These are phyloP conservation scores for Drosophila sordidula DNA, from an alignment of 2,888 invertebrate species.

Conservation along the genomic window DNA sequence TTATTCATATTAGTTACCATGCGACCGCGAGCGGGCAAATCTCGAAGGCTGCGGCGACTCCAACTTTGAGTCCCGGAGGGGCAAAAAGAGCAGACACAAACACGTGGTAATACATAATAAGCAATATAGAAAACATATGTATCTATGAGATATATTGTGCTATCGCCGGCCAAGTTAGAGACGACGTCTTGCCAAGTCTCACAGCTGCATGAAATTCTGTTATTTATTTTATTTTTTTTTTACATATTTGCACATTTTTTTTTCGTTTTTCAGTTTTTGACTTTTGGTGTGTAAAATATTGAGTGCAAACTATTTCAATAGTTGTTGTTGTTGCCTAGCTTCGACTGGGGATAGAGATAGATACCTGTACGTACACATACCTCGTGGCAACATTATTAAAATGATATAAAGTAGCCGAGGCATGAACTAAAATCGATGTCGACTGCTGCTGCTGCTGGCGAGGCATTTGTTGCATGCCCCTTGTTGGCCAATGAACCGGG, in stretches of 20 bases:
- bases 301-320: constrained; percentile 78
- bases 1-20: constrained; percentile 77
- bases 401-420: constrained; percentile 73
- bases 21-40: constrained; percentile 33
- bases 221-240: constrained; percentile 31
- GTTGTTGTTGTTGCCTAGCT: constrained; percentile 23
- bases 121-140: constrained; percentile 74
- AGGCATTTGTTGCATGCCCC: constrained; percentile 65
- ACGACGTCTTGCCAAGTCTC: constrained; percentile 53
- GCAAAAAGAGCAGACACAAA: constrained; percentile 50
- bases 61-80: constrained; percentile 50
- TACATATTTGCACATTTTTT: constrained; percentile 20
- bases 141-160: constrained; percentile 58
- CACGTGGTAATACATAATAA: constrained; percentile 74
- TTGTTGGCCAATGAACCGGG: constrained; percentile 67
- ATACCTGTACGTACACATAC: constrained; percentile 38
- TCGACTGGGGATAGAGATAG: constrained; percentile 25
- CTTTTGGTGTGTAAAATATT: constrained; percentile 70
- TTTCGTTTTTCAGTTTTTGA: constrained; percentile 16
- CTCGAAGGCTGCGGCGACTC: constrained; percentile 37
- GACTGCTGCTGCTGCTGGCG: constrained; percentile 27
- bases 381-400: constrained; percentile 73
- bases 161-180: constrained; percentile 11
- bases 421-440: constrained; percentile 57
- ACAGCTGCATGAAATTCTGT: constrained; percentile 52